These are phyloP conservation scores for Cataglyphis livida DNA, from an alignment of 2,888 invertebrate genomes.

Conservation along the genomic window DNA sequence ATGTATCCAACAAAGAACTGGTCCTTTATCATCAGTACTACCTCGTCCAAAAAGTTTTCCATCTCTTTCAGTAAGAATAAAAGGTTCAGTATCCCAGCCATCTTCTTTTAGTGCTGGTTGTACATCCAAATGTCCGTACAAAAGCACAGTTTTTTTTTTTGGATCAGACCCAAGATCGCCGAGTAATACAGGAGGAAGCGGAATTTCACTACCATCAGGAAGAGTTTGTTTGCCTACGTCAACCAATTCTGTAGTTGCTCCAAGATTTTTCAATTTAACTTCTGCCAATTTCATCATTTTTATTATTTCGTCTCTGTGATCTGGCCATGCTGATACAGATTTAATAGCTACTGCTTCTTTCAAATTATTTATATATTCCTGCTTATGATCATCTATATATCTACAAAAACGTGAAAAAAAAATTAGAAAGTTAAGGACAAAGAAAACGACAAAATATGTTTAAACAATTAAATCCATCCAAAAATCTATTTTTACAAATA, in stretches of 20 bases:
- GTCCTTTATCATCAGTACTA: slow-evolving; percentile 97
- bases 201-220: slow-evolving; percentile 90
- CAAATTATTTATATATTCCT: slow-evolving; percentile 92
- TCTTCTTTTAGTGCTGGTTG: slow-evolving; percentile 97
- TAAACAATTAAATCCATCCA: neutral
- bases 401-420: slow-evolving; percentile 85
- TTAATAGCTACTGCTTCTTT: slow-evolving; percentile 96
- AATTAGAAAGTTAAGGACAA: neutral
- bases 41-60: slow-evolving; percentile 97
- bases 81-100: slow-evolving; percentile 98
- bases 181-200: slow-evolving; percentile 94
- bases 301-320: slow-evolving; percentile 92
- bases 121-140: slow-evolving; percentile 99
- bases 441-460: neutral
- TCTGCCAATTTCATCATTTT: slow-evolving; percentile 95
- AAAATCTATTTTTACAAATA: neutral
- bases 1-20: slow-evolving; percentile 98
- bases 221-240: slow-evolving; percentile 93
- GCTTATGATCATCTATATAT: slow-evolving; percentile 92
- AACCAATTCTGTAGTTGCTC: slow-evolving; percentile 90
- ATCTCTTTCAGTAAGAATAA: slow-evolving; percentile 94
- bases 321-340: slow-evolving; percentile 97
- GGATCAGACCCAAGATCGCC: slow-evolving; percentile 92
- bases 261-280: slow-evolving; percentile 89
- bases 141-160: slow-evolving; percentile 95